A percentile compares a stretch with the other conserved stretches of the same genome.
phyloP scores from a whole-genome alignment of 2,888 invertebrate species.

The Phymatocera aterrima region DNA sequence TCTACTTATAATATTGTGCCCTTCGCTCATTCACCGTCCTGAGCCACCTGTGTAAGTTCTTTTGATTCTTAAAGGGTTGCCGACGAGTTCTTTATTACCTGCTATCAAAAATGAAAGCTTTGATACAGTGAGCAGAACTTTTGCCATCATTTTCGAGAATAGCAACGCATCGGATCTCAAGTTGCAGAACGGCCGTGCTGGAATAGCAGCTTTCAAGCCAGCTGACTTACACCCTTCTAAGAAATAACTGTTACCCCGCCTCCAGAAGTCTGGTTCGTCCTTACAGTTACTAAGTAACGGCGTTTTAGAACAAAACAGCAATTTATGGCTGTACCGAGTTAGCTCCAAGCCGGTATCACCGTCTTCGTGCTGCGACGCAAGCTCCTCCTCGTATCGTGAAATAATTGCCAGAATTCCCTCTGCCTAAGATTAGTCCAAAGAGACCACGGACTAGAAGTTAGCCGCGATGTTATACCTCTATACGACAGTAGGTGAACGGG shows the following conservation, averaged over 20 bases:
- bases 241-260: slow-evolving; percentile 32
- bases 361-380: not conserved
- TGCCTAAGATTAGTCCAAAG: not conserved
- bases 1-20: not conserved
- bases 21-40: not conserved
- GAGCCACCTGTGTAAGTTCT: not conserved
- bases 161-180: not conserved
- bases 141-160: not conserved
- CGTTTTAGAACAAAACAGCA: slow-evolving; percentile 31
- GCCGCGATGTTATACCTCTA: not conserved
- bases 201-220: not conserved
- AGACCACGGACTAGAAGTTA: slow-evolving; percentile 25
- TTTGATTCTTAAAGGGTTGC: not conserved
- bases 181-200: not conserved
- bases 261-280: slow-evolving; percentile 1
- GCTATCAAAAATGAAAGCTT: not conserved
- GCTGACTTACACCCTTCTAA: slow-evolving; percentile 15
- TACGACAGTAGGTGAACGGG: no score
- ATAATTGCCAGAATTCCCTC: slow-evolving; percentile 24
- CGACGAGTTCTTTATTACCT: not conserved
- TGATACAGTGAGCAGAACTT: not conserved
- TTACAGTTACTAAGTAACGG: slow-evolving; percentile 21
- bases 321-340: slow-evolving; percentile 32
- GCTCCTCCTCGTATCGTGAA: not conserved
- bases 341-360: slow-evolving; percentile 1